Conservation (phyloP, 2,888 invertebrate species). For the Molorchus minor region DNA sequence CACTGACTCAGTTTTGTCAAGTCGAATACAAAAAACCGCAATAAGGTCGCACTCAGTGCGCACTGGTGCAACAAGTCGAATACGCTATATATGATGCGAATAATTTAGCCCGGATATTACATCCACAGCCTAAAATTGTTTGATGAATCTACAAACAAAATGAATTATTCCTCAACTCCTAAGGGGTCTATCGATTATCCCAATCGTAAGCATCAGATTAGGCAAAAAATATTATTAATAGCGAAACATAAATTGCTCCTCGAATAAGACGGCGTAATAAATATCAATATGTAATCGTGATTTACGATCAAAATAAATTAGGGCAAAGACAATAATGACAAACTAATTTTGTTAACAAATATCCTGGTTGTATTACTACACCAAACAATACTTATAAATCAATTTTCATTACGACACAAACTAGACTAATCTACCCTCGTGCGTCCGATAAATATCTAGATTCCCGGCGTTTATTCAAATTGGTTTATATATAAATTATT, state of each 20-base stretch:
- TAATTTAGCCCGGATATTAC: too few species aligned
- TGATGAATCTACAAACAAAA: too few species aligned
- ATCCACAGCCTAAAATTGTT: too few species aligned
- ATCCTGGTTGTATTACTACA: constrained; percentile 11
- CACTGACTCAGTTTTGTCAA: too few species aligned
- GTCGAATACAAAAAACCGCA: too few species aligned
- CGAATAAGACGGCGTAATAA: constrained; percentile 7
- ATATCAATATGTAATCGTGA: constrained; percentile 9
- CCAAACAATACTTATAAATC: constrained; percentile 19
- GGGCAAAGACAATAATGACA: constrained; percentile 11
- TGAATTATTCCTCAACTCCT: too few species aligned
- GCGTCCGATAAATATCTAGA: constrained; percentile 19
- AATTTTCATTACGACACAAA: constrained; percentile 18
- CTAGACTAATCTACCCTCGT: constrained; percentile 21
- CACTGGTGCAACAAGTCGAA: too few species aligned
- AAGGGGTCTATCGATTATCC: neutral
- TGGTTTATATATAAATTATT: constrained; percentile 17
- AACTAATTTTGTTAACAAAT: constrained; percentile 24
- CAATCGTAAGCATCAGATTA: neutral
- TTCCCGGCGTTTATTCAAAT: constrained; percentile 16
- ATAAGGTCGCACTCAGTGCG: too few species aligned
- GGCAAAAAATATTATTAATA: constrained; percentile 3
- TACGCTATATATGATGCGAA: too few species aligned
- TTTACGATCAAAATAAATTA: constrained; percentile 21
- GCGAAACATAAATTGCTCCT: neutral